Evolutionary conservation across 2,888 invertebrate species (phyloP), one percentile per base, ranked within the genome.

Genomic region (Acleris cristana): DNA sequence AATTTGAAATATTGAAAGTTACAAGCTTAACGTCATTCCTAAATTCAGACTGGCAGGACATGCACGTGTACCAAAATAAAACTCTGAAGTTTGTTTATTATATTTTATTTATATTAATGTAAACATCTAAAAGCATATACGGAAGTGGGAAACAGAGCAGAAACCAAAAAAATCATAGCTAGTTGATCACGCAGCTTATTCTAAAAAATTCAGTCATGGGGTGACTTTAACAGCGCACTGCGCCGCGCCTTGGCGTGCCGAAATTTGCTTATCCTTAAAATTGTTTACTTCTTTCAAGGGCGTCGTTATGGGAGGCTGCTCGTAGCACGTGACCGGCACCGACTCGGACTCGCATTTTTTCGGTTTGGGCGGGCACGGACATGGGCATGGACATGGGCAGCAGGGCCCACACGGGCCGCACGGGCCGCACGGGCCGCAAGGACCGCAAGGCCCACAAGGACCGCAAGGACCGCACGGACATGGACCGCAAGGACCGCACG

Each of bases 401-500:
- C 79, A 76, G 0, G 81, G 77, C 0, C 76, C 71, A n/a, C 77
- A 77, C 0, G 78, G 78, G 1, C 73, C 70, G 51, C 74, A 73
- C 0, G 76, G 76, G 0, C 44, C 59, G 64, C 54, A 67, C 57
- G 18, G 74, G 68, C 60, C 58, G 16, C 77, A 79, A 0, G 81
- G 81, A 0, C 76, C 76, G 16, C 74, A 73, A 2, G 70, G 60
- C 1, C 64, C 68, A n/a, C 68, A 68, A 14, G 67, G 67, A 0
- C 67, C 64, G 26, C 69, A 60, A 1, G 68, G 65, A 18, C 65
- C 26, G 40, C 72, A 63, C 0, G 73, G 59, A 57, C 85, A 83
- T 0, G 87, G 86, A 0, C 84, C 81, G 44, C 84, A 86, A 0
- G 83, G 79, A 0, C 81, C 78, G 23, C 70, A 57, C 58, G 75